Conservation (phyloP, 2,797 vertebrate genomes). For the Bradypodion ventrale region DNA sequence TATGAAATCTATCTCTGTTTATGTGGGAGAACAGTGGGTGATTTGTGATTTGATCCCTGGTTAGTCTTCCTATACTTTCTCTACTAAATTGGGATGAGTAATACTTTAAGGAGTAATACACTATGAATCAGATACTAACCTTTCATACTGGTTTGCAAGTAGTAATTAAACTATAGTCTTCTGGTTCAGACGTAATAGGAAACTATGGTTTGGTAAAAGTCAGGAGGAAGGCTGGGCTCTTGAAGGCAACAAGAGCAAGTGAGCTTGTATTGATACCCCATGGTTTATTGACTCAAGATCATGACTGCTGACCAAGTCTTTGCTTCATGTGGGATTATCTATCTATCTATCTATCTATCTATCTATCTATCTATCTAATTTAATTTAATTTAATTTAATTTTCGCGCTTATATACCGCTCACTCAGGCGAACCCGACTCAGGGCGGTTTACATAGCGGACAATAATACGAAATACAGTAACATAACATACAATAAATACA, state of each 20-base stretch:
- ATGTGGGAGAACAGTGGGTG: neutral
- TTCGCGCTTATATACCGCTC: no score
- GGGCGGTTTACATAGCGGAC: no score
- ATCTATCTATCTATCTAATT: no score
- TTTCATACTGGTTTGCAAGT: neutral
- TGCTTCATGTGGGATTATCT: neutral
- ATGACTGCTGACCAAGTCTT: neutral
- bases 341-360: no score
- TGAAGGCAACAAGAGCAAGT: neutral
- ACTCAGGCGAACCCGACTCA: no score
- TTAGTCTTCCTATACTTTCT: neutral
- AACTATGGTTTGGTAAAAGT: neutral
- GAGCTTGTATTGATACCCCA: neutral
- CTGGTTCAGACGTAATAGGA: neutral
- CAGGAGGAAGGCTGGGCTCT: neutral
- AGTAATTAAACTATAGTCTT: neutral
- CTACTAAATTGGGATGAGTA: no score
- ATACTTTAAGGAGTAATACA: neutral
- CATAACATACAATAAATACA: no score
- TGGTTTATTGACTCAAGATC: neutral
- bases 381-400: no score
- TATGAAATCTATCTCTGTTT: neutral
- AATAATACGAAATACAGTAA: no score
- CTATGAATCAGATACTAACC: neutral
- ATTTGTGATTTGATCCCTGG: no score